Percentiles rank a stretch among this genome's conserved stretches.
Conservation (phyloP, 2,113 vertebrate genomes). For the Rhagologus leucostigma region DNA sequence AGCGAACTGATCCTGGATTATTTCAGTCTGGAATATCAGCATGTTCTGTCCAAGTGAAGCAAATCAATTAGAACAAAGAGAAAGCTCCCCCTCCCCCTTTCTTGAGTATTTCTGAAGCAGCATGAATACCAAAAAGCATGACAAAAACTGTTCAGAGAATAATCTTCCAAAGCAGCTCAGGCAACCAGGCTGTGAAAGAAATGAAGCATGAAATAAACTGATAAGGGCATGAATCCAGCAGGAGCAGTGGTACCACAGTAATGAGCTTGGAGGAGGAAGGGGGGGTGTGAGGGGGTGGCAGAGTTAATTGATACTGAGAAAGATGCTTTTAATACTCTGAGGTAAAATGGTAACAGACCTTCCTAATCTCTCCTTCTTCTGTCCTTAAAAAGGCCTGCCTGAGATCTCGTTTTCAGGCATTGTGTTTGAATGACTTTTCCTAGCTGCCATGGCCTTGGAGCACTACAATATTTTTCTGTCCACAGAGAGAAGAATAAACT, state of each 20-base stretch:
- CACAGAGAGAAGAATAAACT: neutral
- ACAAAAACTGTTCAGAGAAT: slow-evolving; percentile 17
- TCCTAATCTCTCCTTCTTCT: slow-evolving; percentile 7
- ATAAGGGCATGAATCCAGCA: slow-evolving; percentile 51
- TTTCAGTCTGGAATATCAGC: slow-evolving; percentile 24
- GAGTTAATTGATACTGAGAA: slow-evolving; percentile 19
- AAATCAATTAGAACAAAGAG: slow-evolving; percentile 52
- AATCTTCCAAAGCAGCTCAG: slow-evolving; percentile 48
- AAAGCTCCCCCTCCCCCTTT: neutral
- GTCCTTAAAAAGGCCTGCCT: neutral
- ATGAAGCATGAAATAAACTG: slow-evolving; percentile 65
- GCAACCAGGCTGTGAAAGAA: slow-evolving; percentile 60
- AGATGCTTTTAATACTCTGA: slow-evolving; percentile 6
- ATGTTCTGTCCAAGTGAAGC: neutral
- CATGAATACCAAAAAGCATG: slow-evolving; percentile 16
- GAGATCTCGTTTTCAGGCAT: neutral
- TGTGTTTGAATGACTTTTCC: neutral
- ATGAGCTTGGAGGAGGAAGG: neutral
- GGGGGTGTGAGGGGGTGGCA: neutral
- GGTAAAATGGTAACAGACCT: slow-evolving; percentile 24
- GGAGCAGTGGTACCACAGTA: slow-evolving; percentile 4
- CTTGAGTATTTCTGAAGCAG: slow-evolving; percentile 4
- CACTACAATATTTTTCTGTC: slow-evolving; percentile 20
- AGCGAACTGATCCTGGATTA: slow-evolving; percentile 28
- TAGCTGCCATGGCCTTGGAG: neutral